Evolutionary conservation across 1,140 invertebrate genomes (phyloP).

Genomic region (Cydia pomonella): DNA sequence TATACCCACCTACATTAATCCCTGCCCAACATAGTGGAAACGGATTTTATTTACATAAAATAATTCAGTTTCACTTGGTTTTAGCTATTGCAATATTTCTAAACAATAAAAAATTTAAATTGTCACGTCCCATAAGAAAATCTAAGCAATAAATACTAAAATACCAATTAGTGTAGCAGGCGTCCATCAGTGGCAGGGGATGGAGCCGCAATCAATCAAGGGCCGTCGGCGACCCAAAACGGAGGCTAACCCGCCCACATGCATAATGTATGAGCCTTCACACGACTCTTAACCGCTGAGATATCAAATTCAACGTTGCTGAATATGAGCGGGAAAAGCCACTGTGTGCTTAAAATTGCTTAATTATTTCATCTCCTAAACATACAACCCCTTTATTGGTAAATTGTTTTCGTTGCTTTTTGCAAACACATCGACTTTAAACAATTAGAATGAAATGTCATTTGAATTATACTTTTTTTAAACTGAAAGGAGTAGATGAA

Average conservation of each 20-base stretch:
- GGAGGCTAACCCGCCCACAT: slow-evolving; percentile 36
- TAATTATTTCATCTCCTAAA: slow-evolving; percentile 7
- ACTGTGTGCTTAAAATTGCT: slow-evolving; percentile 11
- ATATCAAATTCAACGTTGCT: slow-evolving; percentile 33
- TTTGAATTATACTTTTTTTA: too few species aligned
- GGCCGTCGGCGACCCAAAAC: slow-evolving; percentile 34
- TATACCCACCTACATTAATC: too few species aligned
- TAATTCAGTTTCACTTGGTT: too few species aligned
- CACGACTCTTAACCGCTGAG: slow-evolving; percentile 36
- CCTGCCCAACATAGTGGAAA: too few species aligned
- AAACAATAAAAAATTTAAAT: too few species aligned
- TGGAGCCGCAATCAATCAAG: slow-evolving; percentile 51
- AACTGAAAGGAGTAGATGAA: too few species aligned
- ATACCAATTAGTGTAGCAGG: slow-evolving; percentile 46
- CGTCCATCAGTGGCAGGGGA: slow-evolving; percentile 28
- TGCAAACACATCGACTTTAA: too few species aligned
- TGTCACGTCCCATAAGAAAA: slow-evolving; percentile 1
- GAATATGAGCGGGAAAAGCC: slow-evolving; percentile 20
- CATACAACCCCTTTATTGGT: not conserved
- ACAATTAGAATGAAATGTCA: too few species aligned
- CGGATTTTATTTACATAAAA: too few species aligned
- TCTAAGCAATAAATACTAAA: slow-evolving; percentile 45
- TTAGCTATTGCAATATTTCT: too few species aligned
- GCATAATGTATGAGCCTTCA: slow-evolving; percentile 50
- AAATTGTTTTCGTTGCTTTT: not conserved